Evolutionary conservation across 2,888 invertebrate species (phyloP).

Genomic region (Pollenia angustigena): DNA sequence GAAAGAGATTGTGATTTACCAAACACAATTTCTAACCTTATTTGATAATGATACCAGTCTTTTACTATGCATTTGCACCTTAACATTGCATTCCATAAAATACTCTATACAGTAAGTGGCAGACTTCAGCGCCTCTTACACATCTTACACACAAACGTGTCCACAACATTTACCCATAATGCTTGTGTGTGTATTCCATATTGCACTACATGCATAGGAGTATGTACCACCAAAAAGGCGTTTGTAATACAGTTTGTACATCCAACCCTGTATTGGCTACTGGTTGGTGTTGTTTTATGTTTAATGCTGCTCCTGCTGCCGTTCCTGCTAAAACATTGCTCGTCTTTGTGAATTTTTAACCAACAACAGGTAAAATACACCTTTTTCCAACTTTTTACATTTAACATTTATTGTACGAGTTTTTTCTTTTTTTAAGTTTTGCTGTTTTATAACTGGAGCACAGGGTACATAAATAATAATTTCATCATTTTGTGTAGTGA

Average conservation of each 20-base stretch:
- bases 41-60: background rate
- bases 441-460: conserved; percentile 78
- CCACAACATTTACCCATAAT: conserved; percentile 9
- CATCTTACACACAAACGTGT: background rate
- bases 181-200: background rate
- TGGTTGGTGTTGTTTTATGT: conserved; percentile 69
- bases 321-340: conserved; percentile 20
- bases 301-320: conserved; percentile 58
- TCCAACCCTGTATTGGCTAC: conserved; percentile 72
- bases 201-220: background rate
- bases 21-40: background rate
- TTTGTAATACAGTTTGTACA: conserved; percentile 71
- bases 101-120: conserved; percentile 55
- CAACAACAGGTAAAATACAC: conserved; percentile 68
- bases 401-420: conserved; percentile 19
- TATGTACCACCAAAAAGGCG: conserved; percentile 59
- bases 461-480: conserved; percentile 76
- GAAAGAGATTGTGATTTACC: too few species aligned
- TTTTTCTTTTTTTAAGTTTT: conserved; percentile 12
- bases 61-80: conserved; percentile 12
- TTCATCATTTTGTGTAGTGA: conserved; percentile 82
- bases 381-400: conserved; percentile 35
- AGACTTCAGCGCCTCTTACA: conserved; percentile 68
- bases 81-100: conserved; percentile 27
- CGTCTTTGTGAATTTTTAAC: conserved; percentile 19